phyloP scores from a whole-genome alignment of 1,140 invertebrate species.

The Lordiphosa collinella region DNA sequence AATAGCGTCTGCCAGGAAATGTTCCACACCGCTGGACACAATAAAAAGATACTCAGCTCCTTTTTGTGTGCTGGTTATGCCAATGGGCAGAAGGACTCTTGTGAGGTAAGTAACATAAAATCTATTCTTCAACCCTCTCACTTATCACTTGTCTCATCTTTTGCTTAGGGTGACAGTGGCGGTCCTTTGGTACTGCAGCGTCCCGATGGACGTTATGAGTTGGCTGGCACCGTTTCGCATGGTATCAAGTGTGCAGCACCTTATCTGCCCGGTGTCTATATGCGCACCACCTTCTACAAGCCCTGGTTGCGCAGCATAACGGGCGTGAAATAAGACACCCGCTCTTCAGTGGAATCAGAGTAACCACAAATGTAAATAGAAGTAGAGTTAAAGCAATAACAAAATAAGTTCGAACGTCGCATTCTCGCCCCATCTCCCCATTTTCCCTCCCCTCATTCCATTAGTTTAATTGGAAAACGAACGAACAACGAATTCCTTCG shows the following conservation, averaged over 20 bases:
- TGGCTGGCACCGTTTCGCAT: slow-evolving; percentile 96
- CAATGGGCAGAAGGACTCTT: slow-evolving; percentile 95
- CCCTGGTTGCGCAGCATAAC: slow-evolving; percentile 94
- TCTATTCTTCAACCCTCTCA: not conserved
- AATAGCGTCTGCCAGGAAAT: slow-evolving; percentile 95
- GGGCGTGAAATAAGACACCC: slow-evolving; percentile 82
- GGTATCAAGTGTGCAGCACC: slow-evolving; percentile 96
- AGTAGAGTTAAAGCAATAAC: slow-evolving; percentile 46
- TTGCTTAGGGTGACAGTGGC: slow-evolving; percentile 92
- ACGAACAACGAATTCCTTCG: slow-evolving; percentile 25
- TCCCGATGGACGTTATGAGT: slow-evolving; percentile 91
- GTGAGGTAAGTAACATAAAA: slow-evolving; percentile 85
- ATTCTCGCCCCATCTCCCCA: slow-evolving; percentile 8
- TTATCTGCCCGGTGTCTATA: slow-evolving; percentile 93
- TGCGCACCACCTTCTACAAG: slow-evolving; percentile 94
- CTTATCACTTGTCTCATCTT: not conserved
- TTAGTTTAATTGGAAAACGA: slow-evolving; percentile 54
- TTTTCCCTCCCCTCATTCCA: slow-evolving; percentile 20
- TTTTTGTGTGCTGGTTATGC: slow-evolving; percentile 97
- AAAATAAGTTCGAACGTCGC: slow-evolving; percentile 33
- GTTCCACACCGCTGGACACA: slow-evolving; percentile 93
- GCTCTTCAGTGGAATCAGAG: not conserved
- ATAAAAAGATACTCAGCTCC: slow-evolving; percentile 91
- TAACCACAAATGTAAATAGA: slow-evolving; percentile 70
- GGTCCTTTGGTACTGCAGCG: slow-evolving; percentile 93